Percentiles rank a stretch among this genome's conserved stretches.
Evolutionary conservation across 2,113 vertebrate species (phyloP).

Genomic region (Cryptotis parvus): DNA sequence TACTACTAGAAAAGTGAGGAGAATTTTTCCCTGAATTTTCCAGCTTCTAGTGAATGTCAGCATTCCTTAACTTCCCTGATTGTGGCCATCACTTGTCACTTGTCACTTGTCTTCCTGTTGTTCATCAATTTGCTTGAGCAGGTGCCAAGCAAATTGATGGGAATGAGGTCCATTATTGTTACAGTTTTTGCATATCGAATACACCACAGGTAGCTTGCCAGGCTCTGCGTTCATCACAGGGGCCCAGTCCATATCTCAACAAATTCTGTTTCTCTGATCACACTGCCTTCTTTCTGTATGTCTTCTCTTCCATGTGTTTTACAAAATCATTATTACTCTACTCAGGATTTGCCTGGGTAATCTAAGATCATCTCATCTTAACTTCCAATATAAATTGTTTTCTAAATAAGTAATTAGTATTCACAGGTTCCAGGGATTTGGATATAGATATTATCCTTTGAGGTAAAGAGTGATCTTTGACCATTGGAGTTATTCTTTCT

Average conservation of each 20-base stretch:
- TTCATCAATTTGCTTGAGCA: too few species aligned
- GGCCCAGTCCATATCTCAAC: too few species aligned
- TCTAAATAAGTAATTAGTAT: background rate
- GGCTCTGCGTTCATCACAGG: too few species aligned
- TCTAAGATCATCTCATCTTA: too few species aligned
- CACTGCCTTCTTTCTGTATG: background rate
- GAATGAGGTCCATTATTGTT: too few species aligned
- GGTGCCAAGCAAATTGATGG: too few species aligned
- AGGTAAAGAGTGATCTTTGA: too few species aligned
- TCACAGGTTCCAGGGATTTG: background rate
- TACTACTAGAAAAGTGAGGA: background rate
- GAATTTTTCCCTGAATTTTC: background rate
- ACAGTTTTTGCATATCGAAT: too few species aligned
- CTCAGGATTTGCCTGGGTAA: background rate
- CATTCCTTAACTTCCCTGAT: background rate
- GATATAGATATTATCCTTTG: background rate
- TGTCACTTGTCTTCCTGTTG: too few species aligned
- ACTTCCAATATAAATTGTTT: background rate
- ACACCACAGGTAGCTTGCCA: too few species aligned
- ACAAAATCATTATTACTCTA: background rate
- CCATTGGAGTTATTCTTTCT: too few species aligned
- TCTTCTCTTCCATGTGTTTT: conserved; percentile 7
- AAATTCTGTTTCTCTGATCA: background rate
- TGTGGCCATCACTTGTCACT: too few species aligned
- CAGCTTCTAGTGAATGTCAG: background rate